phyloP scores from a whole-genome alignment of 2,888 invertebrate genomes.

The Acleris emargana region DNA sequence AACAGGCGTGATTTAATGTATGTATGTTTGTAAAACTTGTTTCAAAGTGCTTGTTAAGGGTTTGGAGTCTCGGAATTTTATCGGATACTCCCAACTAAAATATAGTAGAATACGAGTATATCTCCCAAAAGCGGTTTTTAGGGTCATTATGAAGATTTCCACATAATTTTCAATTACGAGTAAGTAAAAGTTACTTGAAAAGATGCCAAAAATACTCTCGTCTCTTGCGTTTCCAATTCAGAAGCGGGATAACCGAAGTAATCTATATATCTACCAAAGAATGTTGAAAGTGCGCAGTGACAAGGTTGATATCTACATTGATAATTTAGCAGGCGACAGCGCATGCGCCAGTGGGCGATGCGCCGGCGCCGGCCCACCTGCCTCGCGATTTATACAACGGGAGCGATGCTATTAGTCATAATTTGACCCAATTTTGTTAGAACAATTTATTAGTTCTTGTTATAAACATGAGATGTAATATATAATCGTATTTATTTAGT shows the following conservation, averaged over 20 bases:
- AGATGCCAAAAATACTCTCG: too few species aligned
- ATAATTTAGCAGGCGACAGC: conserved; percentile 1
- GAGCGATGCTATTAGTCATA: conserved; percentile 46
- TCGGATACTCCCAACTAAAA: too few species aligned
- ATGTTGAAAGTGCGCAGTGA: neutral
- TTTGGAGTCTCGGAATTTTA: too few species aligned
- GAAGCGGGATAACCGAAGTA: neutral
- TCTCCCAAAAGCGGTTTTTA: too few species aligned
- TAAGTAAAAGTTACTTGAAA: too few species aligned
- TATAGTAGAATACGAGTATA: too few species aligned
- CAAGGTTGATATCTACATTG: conserved; percentile 2
- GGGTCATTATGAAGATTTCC: too few species aligned
- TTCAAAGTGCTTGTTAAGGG: too few species aligned
- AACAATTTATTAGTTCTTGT: conserved; percentile 1
- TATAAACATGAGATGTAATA: neutral
- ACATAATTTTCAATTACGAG: too few species aligned
- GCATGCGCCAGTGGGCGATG: conserved; percentile 43
- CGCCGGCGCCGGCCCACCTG: conserved; percentile 73
- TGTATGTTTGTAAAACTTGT: too few species aligned
- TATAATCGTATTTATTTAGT: neutral
- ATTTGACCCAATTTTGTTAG: neutral
- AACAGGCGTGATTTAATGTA: too few species aligned
- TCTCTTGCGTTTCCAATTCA: too few species aligned
- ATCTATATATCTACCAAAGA: neutral
- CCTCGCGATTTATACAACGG: conserved; percentile 49